Base-by-base conservation (phyloP, 2,888 invertebrate species). In the Pristionchus fissidentatus region DNA sequence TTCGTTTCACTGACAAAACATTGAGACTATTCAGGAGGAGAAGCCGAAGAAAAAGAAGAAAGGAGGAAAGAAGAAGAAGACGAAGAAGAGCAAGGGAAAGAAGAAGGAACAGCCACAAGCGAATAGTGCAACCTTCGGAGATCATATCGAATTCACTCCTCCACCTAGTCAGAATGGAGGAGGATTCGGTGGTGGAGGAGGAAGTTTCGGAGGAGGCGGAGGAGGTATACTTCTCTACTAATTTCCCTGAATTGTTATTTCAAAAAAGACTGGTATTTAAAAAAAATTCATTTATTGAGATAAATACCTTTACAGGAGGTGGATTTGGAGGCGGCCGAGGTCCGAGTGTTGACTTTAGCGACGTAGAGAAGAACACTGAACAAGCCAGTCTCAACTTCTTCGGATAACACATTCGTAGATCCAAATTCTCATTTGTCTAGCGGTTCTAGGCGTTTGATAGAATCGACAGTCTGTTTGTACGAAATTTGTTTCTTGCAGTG, bases 311-410 rank as follows among this genome's bases (percentile, higher is more conserved):
- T 70, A 10, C 32, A 70, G 70, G 70, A 19, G 79, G 79, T n/a
- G 79, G 80, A 13, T 83, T 83, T 73, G 83, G 83, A n/a, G 73
- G 70, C 5, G 83, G 83, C 13, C 3, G 83, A 26, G 83, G 83
- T 7, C 83, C 83, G 22, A 8, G 35, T 13, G 73, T 73, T 13
- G 83, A 83, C 83, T 83, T 83, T 13, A 55, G 41, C 35, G 83
- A 66, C 5, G 83, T 83, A 15, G 83, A 83, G 55, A 83, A 83
- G 73, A 83, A 83, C 70, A 83, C 83, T 1, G 55, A 83, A 19
- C 55, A 83, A 29, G 83, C 32, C 32, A 55, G 35, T 29, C 19
- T 83, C n/a, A 55, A 26, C 70, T 83, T 83, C 83, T 83, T 83
- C 41, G 83, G 83, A 35, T 46, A 55, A 52, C 49, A 32, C n/a